Evolutionary conservation across 2,888 invertebrate species (phyloP).

Genomic region (Parelbella ahira): DNA sequence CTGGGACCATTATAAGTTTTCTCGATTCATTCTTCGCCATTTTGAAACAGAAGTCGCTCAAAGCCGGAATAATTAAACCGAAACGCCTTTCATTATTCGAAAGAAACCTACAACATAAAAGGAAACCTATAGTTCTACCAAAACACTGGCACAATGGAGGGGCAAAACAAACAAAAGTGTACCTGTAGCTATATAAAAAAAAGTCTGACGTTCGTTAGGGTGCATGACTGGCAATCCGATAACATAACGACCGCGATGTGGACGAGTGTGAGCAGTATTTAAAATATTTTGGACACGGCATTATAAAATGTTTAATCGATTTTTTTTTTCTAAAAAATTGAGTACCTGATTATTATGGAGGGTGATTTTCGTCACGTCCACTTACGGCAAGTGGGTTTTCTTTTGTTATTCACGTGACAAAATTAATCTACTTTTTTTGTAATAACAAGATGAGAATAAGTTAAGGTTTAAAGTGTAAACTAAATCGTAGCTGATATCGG

Average conservation of each 20-base stretch:
- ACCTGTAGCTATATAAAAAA: conserved; percentile 43
- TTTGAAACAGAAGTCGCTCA: conserved; percentile 25
- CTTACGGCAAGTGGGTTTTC: no score
- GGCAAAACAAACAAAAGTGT: conserved; percentile 63
- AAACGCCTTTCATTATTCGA: conserved; percentile 33
- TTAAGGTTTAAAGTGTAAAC: no score
- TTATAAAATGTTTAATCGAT: conserved; percentile 10
- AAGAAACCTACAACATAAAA: conserved; percentile 49
- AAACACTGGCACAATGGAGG: conserved; percentile 48
- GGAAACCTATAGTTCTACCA: conserved; percentile 58
- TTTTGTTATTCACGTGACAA: no score
- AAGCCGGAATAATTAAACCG: conserved; percentile 32
- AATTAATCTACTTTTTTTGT: no score
- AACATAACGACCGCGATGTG: conserved; percentile 39
- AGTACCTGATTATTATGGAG: no score
- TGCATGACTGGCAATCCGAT: conserved; percentile 74
- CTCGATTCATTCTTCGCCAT: conserved; percentile 26
- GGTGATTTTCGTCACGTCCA: no score
- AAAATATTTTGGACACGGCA: conserved; percentile 44
- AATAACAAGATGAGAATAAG: no score
- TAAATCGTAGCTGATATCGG: no score
- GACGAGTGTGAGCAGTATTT: conserved; percentile 26
- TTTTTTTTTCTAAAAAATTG: no score
- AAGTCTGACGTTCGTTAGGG: conserved; percentile 69
- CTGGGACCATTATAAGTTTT: conserved; percentile 26